Conservation (phyloP, 2,113 vertebrate species). For the Meles meles region DNA sequence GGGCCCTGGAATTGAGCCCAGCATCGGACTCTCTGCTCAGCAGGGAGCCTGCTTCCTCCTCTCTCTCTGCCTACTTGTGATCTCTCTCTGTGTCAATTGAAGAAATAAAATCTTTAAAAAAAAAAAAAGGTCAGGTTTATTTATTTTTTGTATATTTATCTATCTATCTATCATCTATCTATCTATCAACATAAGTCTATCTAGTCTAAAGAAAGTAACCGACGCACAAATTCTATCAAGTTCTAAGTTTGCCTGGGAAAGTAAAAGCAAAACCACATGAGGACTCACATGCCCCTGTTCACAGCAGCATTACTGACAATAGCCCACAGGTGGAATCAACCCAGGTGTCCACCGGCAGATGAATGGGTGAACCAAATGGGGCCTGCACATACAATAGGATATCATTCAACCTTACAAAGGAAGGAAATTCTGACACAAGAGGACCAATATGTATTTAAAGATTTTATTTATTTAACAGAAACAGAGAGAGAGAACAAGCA, state of each 20-base stretch:
- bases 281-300: neutral
- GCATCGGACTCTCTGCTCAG: too few species aligned
- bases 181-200: neutral
- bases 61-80: too few species aligned
- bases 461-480: too few species aligned
- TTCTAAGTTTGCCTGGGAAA: neutral
- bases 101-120: too few species aligned
- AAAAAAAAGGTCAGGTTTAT: neutral
- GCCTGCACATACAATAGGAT: fast-evolving
- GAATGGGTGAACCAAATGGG: neutral
- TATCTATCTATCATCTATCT: too few species aligned
- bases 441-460: too few species aligned
- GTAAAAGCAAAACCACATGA: neutral
- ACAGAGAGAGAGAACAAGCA: too few species aligned
- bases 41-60: too few species aligned
- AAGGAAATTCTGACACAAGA: neutral
- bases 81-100: too few species aligned
- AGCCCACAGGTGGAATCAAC: neutral
- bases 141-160: neutral
- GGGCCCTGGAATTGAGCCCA: too few species aligned
- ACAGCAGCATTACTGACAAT: neutral
- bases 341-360: neutral
- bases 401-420: neutral
- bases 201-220: neutral
- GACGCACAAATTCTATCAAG: neutral